Conservation (phyloP, 2,888 invertebrate species). For the Embidobia sp. region DNA sequence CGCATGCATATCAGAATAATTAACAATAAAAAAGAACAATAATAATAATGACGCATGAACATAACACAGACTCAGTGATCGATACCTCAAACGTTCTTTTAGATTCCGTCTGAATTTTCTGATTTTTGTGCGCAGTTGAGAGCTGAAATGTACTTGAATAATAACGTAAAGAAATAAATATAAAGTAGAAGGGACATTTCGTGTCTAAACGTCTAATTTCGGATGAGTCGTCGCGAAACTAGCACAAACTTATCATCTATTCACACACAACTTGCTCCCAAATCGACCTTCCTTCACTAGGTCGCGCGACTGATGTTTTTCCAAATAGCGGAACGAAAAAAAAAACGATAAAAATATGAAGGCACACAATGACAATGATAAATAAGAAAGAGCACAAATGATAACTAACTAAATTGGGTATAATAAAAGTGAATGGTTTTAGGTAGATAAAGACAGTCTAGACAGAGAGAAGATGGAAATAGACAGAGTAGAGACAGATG, state of each 20-base stretch:
- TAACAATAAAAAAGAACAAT: conserved; percentile 3
- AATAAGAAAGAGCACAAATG: conserved; percentile 21
- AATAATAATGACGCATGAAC: not conserved
- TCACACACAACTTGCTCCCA: conserved; percentile 21
- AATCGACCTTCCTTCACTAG: not conserved
- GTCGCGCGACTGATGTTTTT: conserved; percentile 2
- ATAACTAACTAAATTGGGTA: conserved; percentile 17
- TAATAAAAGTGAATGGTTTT: conserved; percentile 23
- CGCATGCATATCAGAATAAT: not conserved
- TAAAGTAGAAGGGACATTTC: no score
- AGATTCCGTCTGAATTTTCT: conserved; percentile 13
- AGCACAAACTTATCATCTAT: conserved; percentile 1
- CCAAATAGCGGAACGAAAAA: conserved; percentile 1
- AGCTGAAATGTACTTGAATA: conserved; percentile 15
- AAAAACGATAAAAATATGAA: not conserved
- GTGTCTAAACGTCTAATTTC: no score
- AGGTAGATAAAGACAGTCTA: conserved; percentile 30
- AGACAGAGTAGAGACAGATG: conserved; percentile 62
- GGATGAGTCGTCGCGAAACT: not conserved
- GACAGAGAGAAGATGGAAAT: conserved; percentile 39
- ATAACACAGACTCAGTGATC: conserved; percentile 2
- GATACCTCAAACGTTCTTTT: conserved; percentile 21
- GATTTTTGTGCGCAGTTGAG: conserved; percentile 6
- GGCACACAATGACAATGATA: conserved; percentile 7
- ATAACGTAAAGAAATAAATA: not conserved